Evolutionary conservation across 53 echinoderm and acorn worm species (phyloP).

Genomic region (Holothuria scabra): DNA sequence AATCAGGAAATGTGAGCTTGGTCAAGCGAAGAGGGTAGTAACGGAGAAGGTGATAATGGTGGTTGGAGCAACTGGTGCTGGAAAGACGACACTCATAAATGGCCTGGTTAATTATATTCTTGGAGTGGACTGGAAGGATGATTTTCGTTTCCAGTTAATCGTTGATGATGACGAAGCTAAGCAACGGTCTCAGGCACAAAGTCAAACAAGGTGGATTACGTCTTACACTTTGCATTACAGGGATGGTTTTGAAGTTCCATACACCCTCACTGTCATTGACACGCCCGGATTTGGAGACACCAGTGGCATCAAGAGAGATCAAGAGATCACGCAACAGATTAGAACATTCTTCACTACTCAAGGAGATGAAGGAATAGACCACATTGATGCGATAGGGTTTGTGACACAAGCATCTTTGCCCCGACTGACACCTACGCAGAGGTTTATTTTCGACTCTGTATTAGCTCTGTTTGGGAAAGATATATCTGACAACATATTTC

Average conservation of each 20-base stretch:
- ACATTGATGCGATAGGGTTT: conserved; percentile 74
- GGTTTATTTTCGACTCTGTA: conserved; percentile 63
- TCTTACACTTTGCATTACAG: conserved; percentile 53
- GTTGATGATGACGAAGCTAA: conserved; percentile 40
- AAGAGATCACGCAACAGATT: conserved; percentile 67
- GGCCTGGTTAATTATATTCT: conserved; percentile 69
- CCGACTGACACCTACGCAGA: conserved; percentile 66
- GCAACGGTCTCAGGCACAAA: conserved; percentile 51
- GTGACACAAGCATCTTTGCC: conserved; percentile 61
- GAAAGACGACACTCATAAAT: conserved; percentile 74
- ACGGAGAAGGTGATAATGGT: conserved; percentile 62
- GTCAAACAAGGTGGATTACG: conserved; percentile 62
- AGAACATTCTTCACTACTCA: conserved; percentile 57
- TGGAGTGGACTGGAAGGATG: conserved; percentile 63
- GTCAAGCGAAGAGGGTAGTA: neutral
- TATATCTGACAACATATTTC: conserved; percentile 60
- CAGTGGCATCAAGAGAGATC: conserved; percentile 64
- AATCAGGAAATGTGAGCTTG: conserved; percentile 31
- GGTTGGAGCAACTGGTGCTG: conserved; percentile 75
- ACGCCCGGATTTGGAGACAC: conserved; percentile 84
- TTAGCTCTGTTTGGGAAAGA: conserved; percentile 74
- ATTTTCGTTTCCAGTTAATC: conserved; percentile 65
- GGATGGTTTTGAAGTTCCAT: conserved; percentile 31
- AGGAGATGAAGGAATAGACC: conserved; percentile 55
- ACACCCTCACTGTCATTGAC: conserved; percentile 70